Evolutionary conservation across 2,113 vertebrate species (phyloP).

Genomic region (Siniperca chuatsi): DNA sequence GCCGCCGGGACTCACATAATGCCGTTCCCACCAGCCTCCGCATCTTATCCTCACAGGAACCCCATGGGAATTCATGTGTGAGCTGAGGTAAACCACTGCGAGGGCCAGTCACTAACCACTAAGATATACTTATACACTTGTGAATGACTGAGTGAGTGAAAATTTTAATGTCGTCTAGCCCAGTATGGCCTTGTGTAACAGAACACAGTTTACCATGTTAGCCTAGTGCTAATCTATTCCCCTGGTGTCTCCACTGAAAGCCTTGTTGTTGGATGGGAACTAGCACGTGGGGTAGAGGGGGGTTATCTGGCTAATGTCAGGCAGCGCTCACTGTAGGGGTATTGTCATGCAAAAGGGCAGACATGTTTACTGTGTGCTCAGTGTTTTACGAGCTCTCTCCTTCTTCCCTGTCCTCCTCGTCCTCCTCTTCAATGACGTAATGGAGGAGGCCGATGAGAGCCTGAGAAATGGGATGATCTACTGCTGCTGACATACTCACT

Average conservation of each 20-base stretch:
- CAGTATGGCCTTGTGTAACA: constrained; percentile 45
- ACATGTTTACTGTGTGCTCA: constrained; percentile 92
- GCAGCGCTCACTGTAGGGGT: constrained; percentile 87
- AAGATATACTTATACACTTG: constrained; percentile 56
- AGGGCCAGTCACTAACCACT: constrained; percentile 60
- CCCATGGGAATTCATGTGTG: constrained; percentile 66
- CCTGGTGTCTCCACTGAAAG: constrained; percentile 66
- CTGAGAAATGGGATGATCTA: constrained; percentile 90
- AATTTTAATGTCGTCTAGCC: constrained; percentile 52
- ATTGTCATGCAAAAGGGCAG: constrained; percentile 89
- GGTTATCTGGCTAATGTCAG: constrained; percentile 85
- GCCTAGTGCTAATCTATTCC: constrained; percentile 74
- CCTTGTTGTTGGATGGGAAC: constrained; percentile 74
- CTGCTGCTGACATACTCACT: constrained; percentile 82
- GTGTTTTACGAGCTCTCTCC: constrained; percentile 88
- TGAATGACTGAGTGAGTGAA: constrained; percentile 80
- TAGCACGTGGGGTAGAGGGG: constrained; percentile 46
- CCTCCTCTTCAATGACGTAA: constrained; percentile 85
- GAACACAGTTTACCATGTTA: constrained; percentile 70
- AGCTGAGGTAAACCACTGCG: constrained; percentile 78
- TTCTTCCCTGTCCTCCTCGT: constrained; percentile 68
- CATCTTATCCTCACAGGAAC: constrained; percentile 58
- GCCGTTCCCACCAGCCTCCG: constrained; percentile 69
- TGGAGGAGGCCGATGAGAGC: constrained; percentile 82
- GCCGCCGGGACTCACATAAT: constrained; percentile 56